Evolutionary conservation across 2,113 vertebrate species (phyloP).

Genomic region (Antidorcas marsupialis): DNA sequence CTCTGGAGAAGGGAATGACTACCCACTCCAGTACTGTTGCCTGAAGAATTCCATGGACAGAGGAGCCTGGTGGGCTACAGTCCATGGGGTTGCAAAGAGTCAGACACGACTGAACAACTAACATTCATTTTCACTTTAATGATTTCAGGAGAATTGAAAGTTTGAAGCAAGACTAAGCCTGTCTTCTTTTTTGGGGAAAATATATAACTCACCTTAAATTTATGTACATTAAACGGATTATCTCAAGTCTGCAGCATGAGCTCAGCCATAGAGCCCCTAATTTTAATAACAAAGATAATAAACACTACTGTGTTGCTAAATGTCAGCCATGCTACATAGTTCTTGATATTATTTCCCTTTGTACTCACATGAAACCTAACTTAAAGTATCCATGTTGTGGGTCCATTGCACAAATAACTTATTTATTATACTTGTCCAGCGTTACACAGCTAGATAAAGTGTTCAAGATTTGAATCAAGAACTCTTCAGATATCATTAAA

Average conservation of each 20-base stretch:
- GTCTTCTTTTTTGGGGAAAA: background rate
- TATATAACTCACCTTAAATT: background rate
- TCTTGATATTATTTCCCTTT: background rate
- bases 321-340: background rate
- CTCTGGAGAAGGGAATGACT: background rate
- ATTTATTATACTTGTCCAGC: background rate
- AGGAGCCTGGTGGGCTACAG: background rate
- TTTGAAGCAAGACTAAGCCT: background rate
- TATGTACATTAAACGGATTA: background rate
- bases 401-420: background rate
- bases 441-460: background rate
- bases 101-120: background rate
- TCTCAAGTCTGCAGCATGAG: background rate
- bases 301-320: background rate
- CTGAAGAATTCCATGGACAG: background rate
- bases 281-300: background rate
- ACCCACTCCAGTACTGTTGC: background rate
- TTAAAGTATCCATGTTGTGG: background rate
- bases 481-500: background rate
- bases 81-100: background rate
- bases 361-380: background rate
- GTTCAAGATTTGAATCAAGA: background rate
- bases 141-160: background rate
- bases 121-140: background rate
- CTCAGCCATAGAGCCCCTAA: background rate